phyloP scores from a whole-genome alignment of 2,797 vertebrate genomes.

The Acanthiza pusilla region DNA sequence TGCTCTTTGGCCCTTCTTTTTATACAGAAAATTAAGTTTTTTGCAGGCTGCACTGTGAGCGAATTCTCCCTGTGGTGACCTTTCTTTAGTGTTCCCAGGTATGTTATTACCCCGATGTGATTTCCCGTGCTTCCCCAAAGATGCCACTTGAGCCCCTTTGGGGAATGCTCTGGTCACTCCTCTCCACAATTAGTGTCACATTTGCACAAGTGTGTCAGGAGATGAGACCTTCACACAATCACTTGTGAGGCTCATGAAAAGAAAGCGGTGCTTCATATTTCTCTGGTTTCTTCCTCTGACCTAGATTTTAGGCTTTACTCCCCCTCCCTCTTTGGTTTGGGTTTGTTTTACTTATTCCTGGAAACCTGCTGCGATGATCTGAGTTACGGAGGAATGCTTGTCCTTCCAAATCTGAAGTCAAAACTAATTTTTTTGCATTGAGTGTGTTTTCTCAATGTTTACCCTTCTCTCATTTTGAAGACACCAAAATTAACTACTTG shows the following conservation, averaged over 20 bases:
- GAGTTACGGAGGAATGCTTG: neutral
- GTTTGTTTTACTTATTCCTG: constrained; percentile 42
- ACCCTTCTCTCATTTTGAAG: neutral
- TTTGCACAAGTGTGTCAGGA: neutral
- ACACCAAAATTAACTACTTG: neutral
- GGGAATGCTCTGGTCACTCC: neutral
- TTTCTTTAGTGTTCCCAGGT: neutral
- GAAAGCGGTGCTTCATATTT: neutral
- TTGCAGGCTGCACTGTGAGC: neutral
- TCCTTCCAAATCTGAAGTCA: constrained; percentile 14
- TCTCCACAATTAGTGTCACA: neutral
- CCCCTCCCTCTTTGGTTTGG: neutral
- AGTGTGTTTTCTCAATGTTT: neutral
- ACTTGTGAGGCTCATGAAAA: neutral
- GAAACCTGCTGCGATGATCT: constrained; percentile 7
- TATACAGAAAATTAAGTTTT: neutral
- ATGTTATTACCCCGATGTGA: neutral
- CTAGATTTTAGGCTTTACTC: constrained; percentile 3
- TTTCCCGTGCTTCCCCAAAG: neutral
- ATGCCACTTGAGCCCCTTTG: neutral
- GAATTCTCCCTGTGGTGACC: neutral
- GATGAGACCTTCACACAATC: neutral
- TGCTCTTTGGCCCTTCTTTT: neutral
- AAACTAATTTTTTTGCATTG: neutral
- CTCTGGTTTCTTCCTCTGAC: constrained; percentile 6